Conservation (phyloP, 1,140 invertebrate species). For the Streblospio benedicti region DNA sequence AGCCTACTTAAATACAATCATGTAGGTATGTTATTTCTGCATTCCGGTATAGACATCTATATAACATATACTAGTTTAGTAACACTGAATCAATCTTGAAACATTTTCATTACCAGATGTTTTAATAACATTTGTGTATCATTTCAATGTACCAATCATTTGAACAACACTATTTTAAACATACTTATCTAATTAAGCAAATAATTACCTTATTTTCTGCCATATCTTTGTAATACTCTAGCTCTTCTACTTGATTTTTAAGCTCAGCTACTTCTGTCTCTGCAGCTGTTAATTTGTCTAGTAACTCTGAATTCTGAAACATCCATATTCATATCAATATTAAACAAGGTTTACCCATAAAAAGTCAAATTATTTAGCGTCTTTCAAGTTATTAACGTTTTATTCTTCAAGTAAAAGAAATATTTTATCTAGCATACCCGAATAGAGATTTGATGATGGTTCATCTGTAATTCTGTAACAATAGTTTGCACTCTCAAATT, state of each 20-base stretch:
- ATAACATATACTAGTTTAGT: no score
- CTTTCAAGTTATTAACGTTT: no score
- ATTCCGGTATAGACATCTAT: no score
- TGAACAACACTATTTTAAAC: background rate
- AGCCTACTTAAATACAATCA: no score
- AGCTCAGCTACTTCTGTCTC: constrained; percentile 90
- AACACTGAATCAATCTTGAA: no score
- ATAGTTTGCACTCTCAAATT: constrained; percentile 84
- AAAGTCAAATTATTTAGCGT: background rate
- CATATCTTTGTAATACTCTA: constrained; percentile 87
- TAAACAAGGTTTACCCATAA: no score
- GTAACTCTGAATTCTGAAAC: constrained; percentile 77
- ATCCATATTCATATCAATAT: no score
- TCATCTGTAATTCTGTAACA: constrained; percentile 85
- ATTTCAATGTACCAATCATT: background rate
- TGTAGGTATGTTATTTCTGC: no score
- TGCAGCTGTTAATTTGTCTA: constrained; percentile 80
- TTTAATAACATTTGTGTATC: no score
- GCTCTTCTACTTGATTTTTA: constrained; percentile 88
- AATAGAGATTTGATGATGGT: constrained; percentile 86
- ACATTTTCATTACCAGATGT: no score
- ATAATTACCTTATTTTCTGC: constrained; percentile 45
- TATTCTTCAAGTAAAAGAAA: no score
- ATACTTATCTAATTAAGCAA: background rate
- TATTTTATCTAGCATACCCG: no score